Conservation (phyloP, 2,888 invertebrate genomes). For the Drosophila pegasa region DNA sequence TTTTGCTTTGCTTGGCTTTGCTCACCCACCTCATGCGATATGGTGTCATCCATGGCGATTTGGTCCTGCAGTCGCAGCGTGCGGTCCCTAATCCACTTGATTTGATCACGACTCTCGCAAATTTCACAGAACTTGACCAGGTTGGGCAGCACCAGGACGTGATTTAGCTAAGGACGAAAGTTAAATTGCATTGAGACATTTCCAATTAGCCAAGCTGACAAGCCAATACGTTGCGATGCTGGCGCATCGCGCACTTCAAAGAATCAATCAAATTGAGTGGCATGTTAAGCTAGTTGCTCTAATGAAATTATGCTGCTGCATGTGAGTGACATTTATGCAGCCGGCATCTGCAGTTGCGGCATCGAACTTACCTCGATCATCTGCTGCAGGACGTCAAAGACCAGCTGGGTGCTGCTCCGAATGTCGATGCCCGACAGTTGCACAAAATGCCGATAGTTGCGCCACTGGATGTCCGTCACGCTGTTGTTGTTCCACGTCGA, state of each 20-base stretch:
- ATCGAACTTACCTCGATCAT: conserved; percentile 85
- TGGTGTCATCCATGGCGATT: conserved; percentile 91
- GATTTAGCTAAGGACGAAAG: conserved; percentile 78
- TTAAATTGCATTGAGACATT: conserved; percentile 35
- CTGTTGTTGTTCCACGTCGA: conserved; percentile 11
- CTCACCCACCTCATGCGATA: conserved; percentile 87
- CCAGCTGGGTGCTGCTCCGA: conserved; percentile 95
- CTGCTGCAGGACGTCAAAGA: conserved; percentile 95
- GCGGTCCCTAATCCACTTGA: conserved; percentile 91
- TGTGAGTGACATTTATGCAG: conserved; percentile 21
- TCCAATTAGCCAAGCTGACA: conserved; percentile 39
- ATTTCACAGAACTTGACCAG: conserved; percentile 91
- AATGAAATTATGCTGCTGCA: conserved; percentile 55
- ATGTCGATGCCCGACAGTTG: conserved; percentile 91
- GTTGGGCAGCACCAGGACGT: conserved; percentile 88
- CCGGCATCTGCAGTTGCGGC: neutral
- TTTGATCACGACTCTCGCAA: conserved; percentile 91
- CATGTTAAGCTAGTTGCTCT: conserved; percentile 33
- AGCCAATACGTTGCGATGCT: conserved; percentile 43
- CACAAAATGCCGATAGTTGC: conserved; percentile 83
- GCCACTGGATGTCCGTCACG: conserved; percentile 74
- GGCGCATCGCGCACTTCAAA: conserved; percentile 19
- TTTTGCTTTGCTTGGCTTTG: neutral
- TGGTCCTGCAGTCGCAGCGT: conserved; percentile 88
- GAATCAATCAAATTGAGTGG: conserved; percentile 43